Evolutionary conservation across 1,140 invertebrate genomes (phyloP), one percentile per base, ranked within the genome.

Genomic region (Phthorimaea operculella): DNA sequence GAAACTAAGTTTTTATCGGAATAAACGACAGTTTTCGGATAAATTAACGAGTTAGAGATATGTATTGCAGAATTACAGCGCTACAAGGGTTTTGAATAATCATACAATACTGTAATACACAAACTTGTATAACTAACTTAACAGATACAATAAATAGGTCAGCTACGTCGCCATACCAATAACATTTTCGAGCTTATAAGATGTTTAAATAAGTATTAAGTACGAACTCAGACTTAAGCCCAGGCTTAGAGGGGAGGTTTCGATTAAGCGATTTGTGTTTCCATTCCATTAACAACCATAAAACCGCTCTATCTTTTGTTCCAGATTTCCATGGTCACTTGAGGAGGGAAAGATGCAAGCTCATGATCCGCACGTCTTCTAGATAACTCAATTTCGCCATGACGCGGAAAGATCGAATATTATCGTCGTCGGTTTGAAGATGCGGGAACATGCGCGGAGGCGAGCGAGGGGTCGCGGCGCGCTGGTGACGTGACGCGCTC

Each of bases 401-500:
- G 63, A 51, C 57, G 64, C 44, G 52, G 36, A 49, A 57, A 45
- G 58, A 68, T 71, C 54, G 51, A 66, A 72, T 66, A 67, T 66
- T 65, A 58, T 53, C 48, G 45, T 51, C 56, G 50, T 56, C 54
- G 52, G 54, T 59, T 59, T 60, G 53, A 76, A 70, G 58, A 77
- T 81, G 73, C 64, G 68, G 70, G 60, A 68, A 61, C 47, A 62
- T 57, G 33, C 60, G 59, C 55, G 57, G 53, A 60, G 61, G 58
- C 52, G 59, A 52, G 57, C 62, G 45, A 48, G 52, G 60, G 57
- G 58, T 42, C 62, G 70, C 52, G 59, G 57, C 54, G 57, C 59
- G 50, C 64, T 66, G 45, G 64, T 69, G 64, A 79, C 74, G 64
- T 82, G 74, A 78, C 70, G 73, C 69, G 73, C 68, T 58, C 47